These are phyloP conservation scores for Neocrepidodera transversa DNA, from an alignment of 2,888 invertebrate species.

Conservation along the genomic window DNA sequence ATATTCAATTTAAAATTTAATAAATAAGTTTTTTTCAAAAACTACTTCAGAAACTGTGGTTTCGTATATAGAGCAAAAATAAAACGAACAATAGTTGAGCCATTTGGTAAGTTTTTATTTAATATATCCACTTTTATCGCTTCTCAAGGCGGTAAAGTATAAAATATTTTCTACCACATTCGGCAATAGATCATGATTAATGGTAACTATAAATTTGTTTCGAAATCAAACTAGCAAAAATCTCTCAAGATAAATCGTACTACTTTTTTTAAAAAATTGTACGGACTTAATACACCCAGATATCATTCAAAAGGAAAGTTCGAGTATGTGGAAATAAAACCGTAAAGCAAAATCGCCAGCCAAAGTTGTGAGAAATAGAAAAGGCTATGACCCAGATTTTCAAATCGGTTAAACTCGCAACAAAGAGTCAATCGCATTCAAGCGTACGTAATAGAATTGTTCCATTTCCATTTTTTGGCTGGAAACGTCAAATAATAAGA, in stretches of 20 bases:
- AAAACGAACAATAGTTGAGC: no score
- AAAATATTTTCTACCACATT: no score
- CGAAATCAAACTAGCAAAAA: neutral
- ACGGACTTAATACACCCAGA: conserved; percentile 6
- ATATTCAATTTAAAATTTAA: no score
- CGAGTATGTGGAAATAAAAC: conserved; percentile 2
- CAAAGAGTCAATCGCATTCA: conserved; percentile 24
- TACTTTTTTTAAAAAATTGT: conserved; percentile 4
- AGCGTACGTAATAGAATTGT: conserved; percentile 27
- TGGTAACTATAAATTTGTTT: neutral
- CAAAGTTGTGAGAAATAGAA: conserved; percentile 1
- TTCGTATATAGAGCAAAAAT: no score
- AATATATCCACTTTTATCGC: no score
- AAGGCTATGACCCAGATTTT: conserved; percentile 19
- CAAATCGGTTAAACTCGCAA: conserved; percentile 20
- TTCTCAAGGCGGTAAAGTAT: no score
- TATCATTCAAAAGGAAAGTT: neutral
- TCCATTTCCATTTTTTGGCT: conserved; percentile 23
- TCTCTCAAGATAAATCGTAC: neutral
- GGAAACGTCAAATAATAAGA: conserved; percentile 16
- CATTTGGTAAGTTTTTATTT: no score
- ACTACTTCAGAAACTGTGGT: no score
- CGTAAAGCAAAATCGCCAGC: neutral
- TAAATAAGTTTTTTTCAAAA: no score
- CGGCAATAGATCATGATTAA: no score